Percentiles rank a stretch among this genome's conserved stretches.
phyloP scores from a whole-genome alignment of 2,113 vertebrate genomes.

The Phaethon lepturus region DNA sequence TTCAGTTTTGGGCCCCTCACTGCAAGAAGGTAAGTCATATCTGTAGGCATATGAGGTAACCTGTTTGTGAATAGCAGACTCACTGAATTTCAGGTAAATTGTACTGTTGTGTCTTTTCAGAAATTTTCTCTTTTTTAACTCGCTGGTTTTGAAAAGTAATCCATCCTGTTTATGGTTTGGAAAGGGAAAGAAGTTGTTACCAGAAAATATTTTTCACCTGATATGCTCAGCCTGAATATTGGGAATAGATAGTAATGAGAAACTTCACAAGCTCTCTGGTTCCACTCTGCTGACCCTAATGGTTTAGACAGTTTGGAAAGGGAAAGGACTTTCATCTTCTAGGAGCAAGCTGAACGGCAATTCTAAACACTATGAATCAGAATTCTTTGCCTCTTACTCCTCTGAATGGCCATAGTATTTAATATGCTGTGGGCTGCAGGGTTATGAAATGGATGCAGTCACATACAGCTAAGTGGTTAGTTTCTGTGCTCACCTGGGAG shows the following conservation, averaged over 20 bases:
- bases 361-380: background rate
- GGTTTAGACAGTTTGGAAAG: background rate
- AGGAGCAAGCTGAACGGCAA: background rate
- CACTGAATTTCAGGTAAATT: background rate
- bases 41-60: background rate
- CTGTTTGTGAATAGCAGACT: background rate
- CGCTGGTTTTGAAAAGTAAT: background rate
- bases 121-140: background rate
- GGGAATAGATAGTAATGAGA: background rate
- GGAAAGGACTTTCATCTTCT: background rate
- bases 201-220: background rate
- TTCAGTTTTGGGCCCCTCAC: no score
- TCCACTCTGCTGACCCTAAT: background rate
- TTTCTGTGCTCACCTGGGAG: conserved; percentile 17
- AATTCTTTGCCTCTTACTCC: background rate
- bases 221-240: background rate
- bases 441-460: background rate
- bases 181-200: background rate
- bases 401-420: background rate
- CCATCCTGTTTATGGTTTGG: background rate
- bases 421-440: background rate
- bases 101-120: background rate
- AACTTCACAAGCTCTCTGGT: background rate
- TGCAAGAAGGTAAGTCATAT: background rate
- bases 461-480: background rate